Base-by-base conservation (phyloP, 2,797 vertebrate genomes). In the Hemibagrus guttatus region DNA sequence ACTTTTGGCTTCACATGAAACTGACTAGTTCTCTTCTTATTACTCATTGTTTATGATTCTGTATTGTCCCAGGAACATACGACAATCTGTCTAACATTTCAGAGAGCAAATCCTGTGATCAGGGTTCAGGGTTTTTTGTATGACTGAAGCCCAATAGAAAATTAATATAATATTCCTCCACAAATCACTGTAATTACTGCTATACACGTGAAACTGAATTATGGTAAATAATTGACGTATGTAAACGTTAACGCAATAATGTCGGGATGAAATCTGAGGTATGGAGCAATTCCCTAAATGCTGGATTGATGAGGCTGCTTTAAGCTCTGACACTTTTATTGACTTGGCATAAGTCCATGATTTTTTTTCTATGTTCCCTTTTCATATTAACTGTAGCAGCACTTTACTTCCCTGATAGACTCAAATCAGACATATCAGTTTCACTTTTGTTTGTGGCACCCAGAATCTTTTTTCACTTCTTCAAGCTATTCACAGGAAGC, bases 31-130 rank as follows among this genome's bases (percentile, higher is more conserved):
- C 80, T 86, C 9, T 64, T 74, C 19, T 83, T 86, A 85, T 85
- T 88, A 85, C 63, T 88, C 84, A 88, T 23, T 79, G 80, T 71
- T 79, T 76, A 86, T 85, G 56, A 72, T 88, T 78, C 87, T 88
- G 63, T 85, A 78, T 88, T 81, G 76, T 81, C 66, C 42, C 49
- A 12, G 17, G 28, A 59, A 81, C 54, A 81, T 81, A 59, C 23
- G 46, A 84, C 46, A 64, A 28, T 56, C 56, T 85, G 49, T 58
- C 11, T 54, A 58, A n/a, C 12, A 66, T 71, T 85, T 85, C n/a
- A 52, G 58, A 8, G 3, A 52, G 31, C 74, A 66, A 75, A 56
- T 80, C 49, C 46, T 46, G 61, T 49, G 28, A 85, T 58, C 63
- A 42, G 75, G 11, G 61, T 63, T 54, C 46, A 12, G 31, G 64